Evolutionary conservation across 2,888 invertebrate genomes (phyloP), one percentile per base, ranked within the genome.

Genomic region (Cantharis flavilabris): DNA sequence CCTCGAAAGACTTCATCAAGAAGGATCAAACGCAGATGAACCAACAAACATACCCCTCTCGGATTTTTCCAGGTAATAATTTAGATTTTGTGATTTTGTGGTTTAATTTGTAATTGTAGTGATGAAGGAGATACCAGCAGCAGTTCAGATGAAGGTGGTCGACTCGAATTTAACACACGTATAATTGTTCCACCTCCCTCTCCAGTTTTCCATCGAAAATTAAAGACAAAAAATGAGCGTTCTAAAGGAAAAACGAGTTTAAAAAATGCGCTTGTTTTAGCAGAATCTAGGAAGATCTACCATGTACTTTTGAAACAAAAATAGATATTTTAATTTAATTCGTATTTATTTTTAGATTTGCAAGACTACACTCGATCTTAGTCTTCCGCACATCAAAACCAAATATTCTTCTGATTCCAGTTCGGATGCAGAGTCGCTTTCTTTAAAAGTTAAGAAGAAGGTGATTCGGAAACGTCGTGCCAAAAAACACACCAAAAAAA

Each of bases 21-120:
- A 94, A 88, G 96, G 96, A 49, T 96, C 96, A 0, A 96, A 93
- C 86, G 96, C 96, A 9, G 96, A 96, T 83, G 96, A 96, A 86
- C 96, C 96, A 13, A 93, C 95, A 3, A 96, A 96, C 86, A 96
- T 97, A 82, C 93, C 93, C 78, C 89, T 97, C 28, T 95, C 96
- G 26, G 96, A 97, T 89, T 96, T 96, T 87, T 96, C 96, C 9
- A 96, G 96, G 96, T 96, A 89, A 49, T 4, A 82, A 72, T 67
- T 65, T 23, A 0, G 16, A 16, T 16, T 16, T 16, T 16, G 16
- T 0, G 13, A 23, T 67, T 23, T 65, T 13, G 11, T 33, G 65
- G 3, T 30, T 14, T 4, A 67, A 49, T 7, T 49, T n/a, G 7
- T 49, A 7, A 49, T 49, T 49, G 73, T 85, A 95, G 96, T 87